A percentile compares a stretch with the other conserved stretches of the same genome.
Conservation (phyloP, 2,797 vertebrate species). For the Okamejei kenojei region DNA sequence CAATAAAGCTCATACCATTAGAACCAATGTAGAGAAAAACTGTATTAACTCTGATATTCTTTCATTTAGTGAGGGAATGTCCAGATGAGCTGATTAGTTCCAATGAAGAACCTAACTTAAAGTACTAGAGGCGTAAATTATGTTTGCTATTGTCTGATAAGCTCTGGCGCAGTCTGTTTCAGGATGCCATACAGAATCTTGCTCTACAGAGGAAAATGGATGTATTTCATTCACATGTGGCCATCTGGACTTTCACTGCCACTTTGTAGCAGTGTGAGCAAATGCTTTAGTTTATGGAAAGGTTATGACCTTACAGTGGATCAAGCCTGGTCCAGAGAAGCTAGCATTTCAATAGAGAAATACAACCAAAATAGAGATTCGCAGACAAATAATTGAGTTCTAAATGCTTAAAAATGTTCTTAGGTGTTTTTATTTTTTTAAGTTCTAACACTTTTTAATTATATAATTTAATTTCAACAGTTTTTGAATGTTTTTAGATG, state of each 20-base stretch:
- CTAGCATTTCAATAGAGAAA: too few relatives aligned
- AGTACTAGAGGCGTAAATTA: not conserved
- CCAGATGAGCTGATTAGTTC: not conserved
- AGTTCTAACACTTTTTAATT: too few relatives aligned
- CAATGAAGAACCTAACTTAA: not conserved
- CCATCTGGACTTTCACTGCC: not conserved
- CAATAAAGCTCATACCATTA: not conserved
- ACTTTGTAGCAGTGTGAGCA: not conserved
- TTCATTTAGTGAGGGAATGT: not conserved
- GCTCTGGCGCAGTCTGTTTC: not conserved
- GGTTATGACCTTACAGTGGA: not conserved
- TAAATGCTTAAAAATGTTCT: too few relatives aligned
- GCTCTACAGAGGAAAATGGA: not conserved
- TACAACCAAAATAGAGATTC: too few relatives aligned
- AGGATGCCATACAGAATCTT: not conserved
- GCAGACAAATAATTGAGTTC: too few relatives aligned
- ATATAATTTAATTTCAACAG: too few relatives aligned
- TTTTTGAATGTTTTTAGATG: too few relatives aligned
- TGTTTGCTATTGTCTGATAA: not conserved
- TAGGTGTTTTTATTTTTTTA: too few relatives aligned
- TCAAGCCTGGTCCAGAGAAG: too few relatives aligned
- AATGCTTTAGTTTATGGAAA: not conserved
- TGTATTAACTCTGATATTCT: constrained; percentile 1
- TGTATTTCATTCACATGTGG: not conserved
- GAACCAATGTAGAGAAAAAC: not conserved